These are phyloP conservation scores for Actenoides hombroni DNA, from an alignment of 2,113 vertebrate genomes.

Conservation along the genomic window DNA sequence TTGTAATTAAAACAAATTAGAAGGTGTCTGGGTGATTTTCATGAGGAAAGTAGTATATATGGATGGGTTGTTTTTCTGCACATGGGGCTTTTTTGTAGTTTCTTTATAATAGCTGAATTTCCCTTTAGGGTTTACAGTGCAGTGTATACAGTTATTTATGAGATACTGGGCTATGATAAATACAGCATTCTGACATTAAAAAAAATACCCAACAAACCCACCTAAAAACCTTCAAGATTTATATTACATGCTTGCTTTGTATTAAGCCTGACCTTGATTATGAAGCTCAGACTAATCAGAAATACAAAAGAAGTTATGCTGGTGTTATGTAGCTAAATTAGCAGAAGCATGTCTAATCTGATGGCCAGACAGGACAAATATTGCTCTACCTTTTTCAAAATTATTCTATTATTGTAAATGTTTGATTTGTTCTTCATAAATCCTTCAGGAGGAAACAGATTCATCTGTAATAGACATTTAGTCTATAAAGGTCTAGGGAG, in stretches of 20 bases:
- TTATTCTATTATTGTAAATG: neutral
- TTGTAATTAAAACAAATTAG: constrained; percentile 70
- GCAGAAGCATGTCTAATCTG: neutral
- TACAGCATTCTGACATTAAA: constrained; percentile 14
- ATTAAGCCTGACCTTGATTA: constrained; percentile 36
- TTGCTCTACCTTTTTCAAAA: neutral
- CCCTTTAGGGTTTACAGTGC: constrained; percentile 56
- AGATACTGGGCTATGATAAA: constrained; percentile 65
- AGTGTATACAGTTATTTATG: constrained; percentile 67
- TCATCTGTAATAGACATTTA: neutral
- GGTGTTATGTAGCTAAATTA: neutral
- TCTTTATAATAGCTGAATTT: constrained; percentile 65
- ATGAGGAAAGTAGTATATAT: neutral
- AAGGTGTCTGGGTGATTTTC: constrained; percentile 40
- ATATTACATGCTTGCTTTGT: constrained; percentile 24
- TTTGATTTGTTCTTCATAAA: neutral
- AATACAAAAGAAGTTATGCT: neutral
- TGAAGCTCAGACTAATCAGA: neutral
- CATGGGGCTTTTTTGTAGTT: constrained; percentile 26
- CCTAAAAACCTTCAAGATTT: constrained; percentile 2
- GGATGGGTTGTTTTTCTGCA: neutral
- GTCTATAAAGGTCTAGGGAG: neutral
- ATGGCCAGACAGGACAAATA: neutral
- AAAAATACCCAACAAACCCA: neutral
- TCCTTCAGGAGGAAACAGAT: neutral